Evolutionary conservation across 2,113 vertebrate genomes (phyloP).

Genomic region (Misgurnus mizolepis): DNA sequence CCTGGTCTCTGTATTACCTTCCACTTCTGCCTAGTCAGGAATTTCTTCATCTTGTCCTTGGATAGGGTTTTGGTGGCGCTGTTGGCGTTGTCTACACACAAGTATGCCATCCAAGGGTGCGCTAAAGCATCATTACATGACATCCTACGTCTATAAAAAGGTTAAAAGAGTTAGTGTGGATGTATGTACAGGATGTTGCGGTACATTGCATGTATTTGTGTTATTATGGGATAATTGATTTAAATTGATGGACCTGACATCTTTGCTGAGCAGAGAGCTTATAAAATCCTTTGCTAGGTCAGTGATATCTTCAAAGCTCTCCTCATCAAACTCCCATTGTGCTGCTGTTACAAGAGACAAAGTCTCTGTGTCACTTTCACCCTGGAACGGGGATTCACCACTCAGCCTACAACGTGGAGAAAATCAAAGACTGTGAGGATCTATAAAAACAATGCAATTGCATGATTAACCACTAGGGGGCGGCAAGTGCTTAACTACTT

Average conservation of each 20-base stretch:
- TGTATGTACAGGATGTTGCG: background rate
- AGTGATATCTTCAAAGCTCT: conserved; percentile 81
- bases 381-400: conserved; percentile 87
- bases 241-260: conserved; percentile 68
- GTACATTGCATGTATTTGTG: background rate
- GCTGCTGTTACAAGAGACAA: conserved; percentile 80
- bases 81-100: conserved; percentile 54
- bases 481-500: background rate
- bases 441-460: background rate
- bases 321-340: conserved; percentile 82
- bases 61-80: conserved; percentile 71
- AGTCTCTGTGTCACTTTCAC: conserved; percentile 78
- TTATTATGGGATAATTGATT: background rate
- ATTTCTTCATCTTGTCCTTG: conserved; percentile 84
- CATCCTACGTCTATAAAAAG: conserved; percentile 71
- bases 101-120: conserved; percentile 80
- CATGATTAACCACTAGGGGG: conserved; percentile 54
- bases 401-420: conserved; percentile 72
- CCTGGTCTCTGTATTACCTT: conserved; percentile 70
- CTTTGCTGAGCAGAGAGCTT: conserved; percentile 78
- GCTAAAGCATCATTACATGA: conserved; percentile 71
- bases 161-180: background rate
- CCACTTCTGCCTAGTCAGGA: conserved; percentile 84
- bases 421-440: too few species aligned
- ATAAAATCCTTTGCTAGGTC: conserved; percentile 83